Evolutionary conservation across 2,797 vertebrate genomes (phyloP), one percentile per base, ranked within the genome.

Genomic region (Aselliscus stoliczkanus): DNA sequence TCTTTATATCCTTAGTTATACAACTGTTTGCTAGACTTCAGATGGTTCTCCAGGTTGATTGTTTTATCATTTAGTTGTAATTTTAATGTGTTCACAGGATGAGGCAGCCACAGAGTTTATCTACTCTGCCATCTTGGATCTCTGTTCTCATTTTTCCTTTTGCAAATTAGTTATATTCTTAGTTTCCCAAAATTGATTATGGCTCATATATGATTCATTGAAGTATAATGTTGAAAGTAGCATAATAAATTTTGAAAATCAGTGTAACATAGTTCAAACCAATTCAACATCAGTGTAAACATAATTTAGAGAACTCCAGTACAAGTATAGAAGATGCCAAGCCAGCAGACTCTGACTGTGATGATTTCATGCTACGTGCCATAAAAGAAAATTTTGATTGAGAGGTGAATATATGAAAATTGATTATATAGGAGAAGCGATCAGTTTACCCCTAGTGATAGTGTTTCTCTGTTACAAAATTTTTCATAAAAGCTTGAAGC

Each of bases 111-210:
- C 47, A 50, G 47, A 13, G 14, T 50, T 50, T 50, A 50, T 50
- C 47, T 50, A 50, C 14, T 50, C 47, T 50, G 47, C 47, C 47
- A 50, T 50, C 14, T 50, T 50, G 47, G 47, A 50, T 50, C 47
- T 50, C 47, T 50, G 6, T 50, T 15, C 47, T 50, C 47, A 50
- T 84, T 92, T 75, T 87, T 89, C 50, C 29, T 86, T 95, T 27
- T 37, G 93, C 90, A 70, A 88, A 81, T 91, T 88, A 88, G 54
- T 93, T 95, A 84, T 56, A 65, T 73, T 85, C 18, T 85, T 90
- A 79, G 64, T 73, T 95, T 27, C 64, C 12, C 47, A 60, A 27
- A 88, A 79, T 80, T 90, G 39, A 65, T 79, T 60, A 25, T 94
- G 60, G 42, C 21, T 79, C 27, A 73, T 73, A 27, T 62, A 23